Base-by-base conservation (phyloP, 2,888 invertebrate species). In the Pyrochroa serraticornis region DNA sequence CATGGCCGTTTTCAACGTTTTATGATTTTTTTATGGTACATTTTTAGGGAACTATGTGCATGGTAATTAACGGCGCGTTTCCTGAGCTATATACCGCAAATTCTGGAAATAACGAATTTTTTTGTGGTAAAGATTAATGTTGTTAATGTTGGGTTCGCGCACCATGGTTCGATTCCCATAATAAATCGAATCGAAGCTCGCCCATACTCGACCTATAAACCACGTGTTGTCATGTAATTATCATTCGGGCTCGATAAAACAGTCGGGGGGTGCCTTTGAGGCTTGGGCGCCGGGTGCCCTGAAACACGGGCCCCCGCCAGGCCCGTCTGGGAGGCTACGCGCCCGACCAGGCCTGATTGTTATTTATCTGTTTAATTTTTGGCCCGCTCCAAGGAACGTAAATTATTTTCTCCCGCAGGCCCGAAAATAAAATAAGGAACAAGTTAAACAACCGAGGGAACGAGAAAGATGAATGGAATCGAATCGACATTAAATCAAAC, bases 201-300 rank as follows among this genome's bases (percentile, higher is more conserved):
- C 57, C 55, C 43, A 43, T 55, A 66, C 61, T 65, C 63, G 68
- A 67, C 65, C 73, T 66, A 76, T 77, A 77, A 77, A 77, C 75
- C 75, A 76, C 72, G 74, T 75, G 77, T 77, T 76, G 77, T 78
- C 78, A 72, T 75, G 78, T 77, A 78, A 78, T 78, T 78, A 77
- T 74, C 77, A 75, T 77, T 73, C 70, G 66, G 71, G 67, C 72
- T 73, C 76, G 77, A 77, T 77, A 77, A 77, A 77, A 74, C 68
- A 64, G 70, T 66, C 66, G 73, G 77, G 72, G 73, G 75, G 75
- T 71, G 70, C 71, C 75, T 76, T 77, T 77, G 75, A 68, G 71
- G 70, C 61, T 52, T 44, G 51, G 53, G 64, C 64, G 73, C 77
- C 77, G 78, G 78, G 77, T 77, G 78, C 76, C 69, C 75, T 71